Percentiles rank a stretch among this genome's conserved stretches.
phyloP scores from a whole-genome alignment of 1,140 invertebrate species.

The Drosophila navojoa region DNA sequence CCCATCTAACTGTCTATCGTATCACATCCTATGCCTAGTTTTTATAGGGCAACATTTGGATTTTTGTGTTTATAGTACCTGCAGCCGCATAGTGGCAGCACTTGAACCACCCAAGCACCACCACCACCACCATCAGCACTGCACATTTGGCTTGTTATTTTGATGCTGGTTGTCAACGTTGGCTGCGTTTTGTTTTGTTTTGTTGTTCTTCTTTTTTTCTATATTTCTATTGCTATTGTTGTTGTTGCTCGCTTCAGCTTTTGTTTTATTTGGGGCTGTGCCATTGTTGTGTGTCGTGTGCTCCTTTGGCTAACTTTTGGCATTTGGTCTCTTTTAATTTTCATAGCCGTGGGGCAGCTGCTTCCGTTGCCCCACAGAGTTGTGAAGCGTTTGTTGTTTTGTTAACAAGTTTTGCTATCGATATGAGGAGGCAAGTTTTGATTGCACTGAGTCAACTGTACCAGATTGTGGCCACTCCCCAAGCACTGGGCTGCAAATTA shows the following conservation, averaged over 20 bases:
- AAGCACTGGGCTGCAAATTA: slow-evolving; percentile 51
- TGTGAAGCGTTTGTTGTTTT: slow-evolving; percentile 25
- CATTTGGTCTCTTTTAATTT: slow-evolving; percentile 69
- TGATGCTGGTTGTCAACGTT: slow-evolving; percentile 73
- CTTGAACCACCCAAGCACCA: background rate
- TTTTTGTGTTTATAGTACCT: slow-evolving; percentile 32
- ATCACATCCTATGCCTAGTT: background rate
- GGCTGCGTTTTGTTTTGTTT: slow-evolving; percentile 48
- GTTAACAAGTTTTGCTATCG: slow-evolving; percentile 45
- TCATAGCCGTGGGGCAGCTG: slow-evolving; percentile 49
- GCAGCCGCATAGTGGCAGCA: background rate
- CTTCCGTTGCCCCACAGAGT: slow-evolving; percentile 54
- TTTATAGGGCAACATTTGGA: slow-evolving; percentile 17
- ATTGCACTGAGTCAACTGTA: background rate
- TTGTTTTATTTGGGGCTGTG: slow-evolving; percentile 6
- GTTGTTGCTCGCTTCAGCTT: background rate
- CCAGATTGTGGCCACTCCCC: background rate
- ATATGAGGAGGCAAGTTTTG: slow-evolving; percentile 33
- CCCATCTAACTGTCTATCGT: too few relatives aligned
- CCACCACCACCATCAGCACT: background rate
- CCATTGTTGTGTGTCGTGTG: background rate
- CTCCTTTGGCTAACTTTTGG: slow-evolving; percentile 39
- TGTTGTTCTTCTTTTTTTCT: slow-evolving; percentile 2
- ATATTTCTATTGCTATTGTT: too few relatives aligned
- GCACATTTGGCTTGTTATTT: slow-evolving; percentile 52